Evolutionary conservation across 1,140 invertebrate species (phyloP).

Genomic region (Penaeus japonicus): DNA sequence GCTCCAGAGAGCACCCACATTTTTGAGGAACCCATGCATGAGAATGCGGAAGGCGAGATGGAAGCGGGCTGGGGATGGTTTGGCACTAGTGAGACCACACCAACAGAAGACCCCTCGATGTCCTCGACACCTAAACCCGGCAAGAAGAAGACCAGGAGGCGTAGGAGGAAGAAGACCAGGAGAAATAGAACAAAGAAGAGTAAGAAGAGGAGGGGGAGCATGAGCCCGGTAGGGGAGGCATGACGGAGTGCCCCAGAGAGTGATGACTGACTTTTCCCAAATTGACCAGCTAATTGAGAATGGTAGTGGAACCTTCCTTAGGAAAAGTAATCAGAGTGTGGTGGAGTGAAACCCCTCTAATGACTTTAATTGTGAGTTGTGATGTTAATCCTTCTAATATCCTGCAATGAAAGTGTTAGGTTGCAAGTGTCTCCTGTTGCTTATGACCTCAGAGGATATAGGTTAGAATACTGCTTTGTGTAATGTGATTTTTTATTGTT

Average conservation of each 20-base stretch:
- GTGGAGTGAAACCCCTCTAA: no score
- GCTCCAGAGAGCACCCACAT: neutral
- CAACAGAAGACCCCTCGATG: neutral
- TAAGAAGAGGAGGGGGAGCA: conserved; percentile 18
- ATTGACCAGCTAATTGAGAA: no score
- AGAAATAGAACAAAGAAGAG: conserved; percentile 9
- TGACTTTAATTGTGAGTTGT: no score
- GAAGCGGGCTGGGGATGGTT: conserved; percentile 40
- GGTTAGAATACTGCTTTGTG: no score
- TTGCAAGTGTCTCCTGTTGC: no score
- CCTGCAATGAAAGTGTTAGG: no score
- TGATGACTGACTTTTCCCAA: neutral
- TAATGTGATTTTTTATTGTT: no score
- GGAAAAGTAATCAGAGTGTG: no score
- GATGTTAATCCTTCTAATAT: no score
- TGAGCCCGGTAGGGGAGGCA: conserved; percentile 21
- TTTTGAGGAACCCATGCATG: conserved; percentile 26
- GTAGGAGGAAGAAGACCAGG: conserved; percentile 40
- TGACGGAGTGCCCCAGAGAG: neutral
- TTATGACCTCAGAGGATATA: no score
- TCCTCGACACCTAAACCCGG: neutral
- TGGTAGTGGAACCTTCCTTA: no score
- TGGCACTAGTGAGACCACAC: neutral
- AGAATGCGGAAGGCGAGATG: conserved; percentile 20
- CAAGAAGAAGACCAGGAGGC: conserved; percentile 1